These are phyloP conservation scores for Siniperca undulata DNA, from an alignment of 2,797 vertebrate genomes.

Conservation along the genomic window DNA sequence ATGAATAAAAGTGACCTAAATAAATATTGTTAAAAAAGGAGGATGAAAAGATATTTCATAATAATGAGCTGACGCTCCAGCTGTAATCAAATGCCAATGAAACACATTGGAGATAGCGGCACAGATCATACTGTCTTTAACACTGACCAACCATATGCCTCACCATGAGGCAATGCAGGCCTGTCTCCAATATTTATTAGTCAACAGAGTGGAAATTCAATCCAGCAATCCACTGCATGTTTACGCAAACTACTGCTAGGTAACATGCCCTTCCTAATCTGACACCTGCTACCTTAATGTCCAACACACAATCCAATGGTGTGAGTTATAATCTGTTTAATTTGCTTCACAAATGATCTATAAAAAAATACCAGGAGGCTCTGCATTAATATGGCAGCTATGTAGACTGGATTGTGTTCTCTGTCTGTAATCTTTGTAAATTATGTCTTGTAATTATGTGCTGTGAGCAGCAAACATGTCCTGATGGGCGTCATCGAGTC, in stretches of 20 bases:
- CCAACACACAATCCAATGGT: slow-evolving; percentile 9
- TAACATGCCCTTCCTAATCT: slow-evolving; percentile 58
- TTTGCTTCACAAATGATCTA: slow-evolving; percentile 12
- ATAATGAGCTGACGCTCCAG: neutral
- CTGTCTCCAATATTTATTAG: slow-evolving; percentile 54
- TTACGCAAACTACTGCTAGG: slow-evolving; percentile 58
- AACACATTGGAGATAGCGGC: neutral
- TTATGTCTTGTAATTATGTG: slow-evolving; percentile 59
- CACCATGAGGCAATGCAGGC: slow-evolving; percentile 38
- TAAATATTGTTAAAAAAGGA: too few relatives aligned
- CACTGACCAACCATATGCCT: slow-evolving; percentile 46
- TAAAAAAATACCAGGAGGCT: slow-evolving; percentile 20
- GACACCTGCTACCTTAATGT: slow-evolving; percentile 56
- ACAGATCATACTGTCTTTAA: slow-evolving; percentile 24
- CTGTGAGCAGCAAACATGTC: slow-evolving; percentile 66
- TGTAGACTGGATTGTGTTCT: slow-evolving; percentile 21
- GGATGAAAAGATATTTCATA: too few relatives aligned
- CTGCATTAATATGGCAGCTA: slow-evolving; percentile 21
- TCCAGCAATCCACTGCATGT: slow-evolving; percentile 42
- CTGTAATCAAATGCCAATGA: slow-evolving; percentile 10
- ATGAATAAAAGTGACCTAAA: too few relatives aligned
- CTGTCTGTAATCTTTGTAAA: slow-evolving; percentile 59
- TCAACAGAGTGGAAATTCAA: slow-evolving; percentile 68
- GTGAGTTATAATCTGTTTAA: neutral
- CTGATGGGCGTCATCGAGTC: slow-evolving; percentile 69